Base-by-base conservation (phyloP, 2,888 invertebrate genomes). In the Ennomos quercinarius region DNA sequence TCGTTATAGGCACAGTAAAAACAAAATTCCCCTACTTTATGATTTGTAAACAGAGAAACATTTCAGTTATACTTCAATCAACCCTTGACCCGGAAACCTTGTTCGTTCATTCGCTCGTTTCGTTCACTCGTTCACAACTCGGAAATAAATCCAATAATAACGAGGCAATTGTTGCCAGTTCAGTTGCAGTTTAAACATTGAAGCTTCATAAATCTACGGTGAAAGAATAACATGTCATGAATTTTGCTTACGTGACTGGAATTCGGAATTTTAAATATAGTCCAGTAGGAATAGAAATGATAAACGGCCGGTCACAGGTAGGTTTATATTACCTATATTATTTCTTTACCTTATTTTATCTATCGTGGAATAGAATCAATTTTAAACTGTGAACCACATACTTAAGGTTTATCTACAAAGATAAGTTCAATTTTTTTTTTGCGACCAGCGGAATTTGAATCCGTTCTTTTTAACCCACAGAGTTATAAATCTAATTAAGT, bases 61-160 rank as follows among this genome's bases (percentile, higher is more conserved):
- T 41, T 27, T 11, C 61, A n/a, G 38, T 45, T 42, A 46, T 65
- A 52, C 43, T 39, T 35, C 49, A 35, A 57, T 50, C 64, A 64
- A 48, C 77, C 77, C 83, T 85, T 84, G 86, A 85, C 84, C 86
- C 73, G 71, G 68, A 82, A 83, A 83, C 78, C 79, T 76, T 82
- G 74, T 77, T 77, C 71, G 41, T 50, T 54, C 59, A 48, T 44
- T 53, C 45, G 71, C 71, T 74, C 74, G 72, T 73, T 77, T 76
- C 68, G 36, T 45, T 36, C 46, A 39, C 38, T 54, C 45, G 69
- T 74, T 75, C 75, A 73, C 68, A 66, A 67, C 67, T 67, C 69
- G 70, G 68, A 73, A 80, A 79, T 78, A 78, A 72, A 77, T 78
- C 70, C 70, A 76, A 77, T 77, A n/a, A 75, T 72, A 69, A 70